Evolutionary conservation across 2,888 invertebrate species (phyloP).

Genomic region (Andrena minutula): DNA sequence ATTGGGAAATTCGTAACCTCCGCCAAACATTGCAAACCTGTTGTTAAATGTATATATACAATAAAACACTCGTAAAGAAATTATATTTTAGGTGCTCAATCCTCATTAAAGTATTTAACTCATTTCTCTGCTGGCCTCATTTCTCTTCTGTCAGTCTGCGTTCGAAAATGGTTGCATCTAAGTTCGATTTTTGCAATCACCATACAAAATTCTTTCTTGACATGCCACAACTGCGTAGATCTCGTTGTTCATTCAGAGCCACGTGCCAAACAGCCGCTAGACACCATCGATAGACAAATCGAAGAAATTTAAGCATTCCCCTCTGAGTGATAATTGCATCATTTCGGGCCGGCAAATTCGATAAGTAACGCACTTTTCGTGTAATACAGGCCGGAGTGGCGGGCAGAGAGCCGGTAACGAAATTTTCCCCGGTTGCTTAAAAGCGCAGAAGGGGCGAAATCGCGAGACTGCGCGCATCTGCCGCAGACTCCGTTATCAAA

Average conservation of each 20-base stretch:
- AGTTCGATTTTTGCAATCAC: too few relatives aligned
- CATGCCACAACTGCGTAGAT: neutral
- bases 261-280: neutral
- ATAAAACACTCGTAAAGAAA: too few relatives aligned
- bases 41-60: too few relatives aligned
- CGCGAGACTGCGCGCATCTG: slow-evolving; percentile 53
- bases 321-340: slow-evolving; percentile 49
- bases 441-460: slow-evolving; percentile 30
- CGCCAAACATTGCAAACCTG: too few relatives aligned
- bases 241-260: neutral
- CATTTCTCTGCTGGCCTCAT: too few relatives aligned
- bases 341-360: slow-evolving; percentile 43
- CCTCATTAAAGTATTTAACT: too few relatives aligned
- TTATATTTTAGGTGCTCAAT: too few relatives aligned
- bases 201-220: too few relatives aligned
- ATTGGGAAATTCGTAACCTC: too few relatives aligned
- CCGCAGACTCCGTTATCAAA: slow-evolving; percentile 66
- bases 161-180: too few relatives aligned
- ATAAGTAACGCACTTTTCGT: slow-evolving; percentile 61
- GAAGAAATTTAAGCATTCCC: slow-evolving; percentile 22
- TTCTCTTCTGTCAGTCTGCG: too few relatives aligned
- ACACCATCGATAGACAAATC: slow-evolving; percentile 27
- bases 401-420: slow-evolving; percentile 49
- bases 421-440: slow-evolving; percentile 64
- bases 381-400: slow-evolving; percentile 27